Base-by-base conservation (phyloP, 2,888 invertebrate species). In the Drosophila melanosoma region DNA sequence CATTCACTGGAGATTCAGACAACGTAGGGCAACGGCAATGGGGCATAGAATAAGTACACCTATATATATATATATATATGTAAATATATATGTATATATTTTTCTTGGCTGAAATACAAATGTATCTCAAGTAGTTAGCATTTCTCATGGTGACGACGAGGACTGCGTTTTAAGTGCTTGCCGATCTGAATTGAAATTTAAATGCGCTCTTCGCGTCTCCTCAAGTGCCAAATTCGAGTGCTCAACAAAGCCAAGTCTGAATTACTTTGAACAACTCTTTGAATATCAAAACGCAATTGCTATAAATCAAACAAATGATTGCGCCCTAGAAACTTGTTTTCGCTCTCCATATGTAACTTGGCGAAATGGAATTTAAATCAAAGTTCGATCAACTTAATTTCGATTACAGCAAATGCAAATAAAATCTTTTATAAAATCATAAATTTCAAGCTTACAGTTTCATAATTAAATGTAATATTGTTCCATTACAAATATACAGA, bases 71-170 rank as follows among this genome's bases (percentile, higher is more conserved):
- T 51, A 1, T 33, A n/a, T 26, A 17, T 57, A 3, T 20, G 17
- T 12, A 26, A 26, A n/a, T 60, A 32, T 23, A 33, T 40, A 26
- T 38, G 2, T 20, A 17, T 12, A 26, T 35, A n/a, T 54, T 26
- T 23, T 38, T 26, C 26, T 26, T 69, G 72, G 68, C 73, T 32
- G 10, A 73, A 81, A 79, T 84, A 72, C 66, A 79, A 79, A 70
- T 73, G 88, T 87, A 87, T 89, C 86, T 83, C 88, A 89, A 83
- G 83, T 83, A 76, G 67, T 72, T 53, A 73, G 88, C 79, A 88
- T 85, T 83, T 87, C 89, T 77, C 84, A 69, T 73, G 78, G 42
- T 67, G 26, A 48, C 58, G 74, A 72, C 88, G 80, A 83, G 79
- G 63, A 53, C 82, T 73, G 82, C 68, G 68, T 82, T 82, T 74